phyloP scores from a whole-genome alignment of 2,797 vertebrate genomes.

The Oreortyx pictus region DNA sequence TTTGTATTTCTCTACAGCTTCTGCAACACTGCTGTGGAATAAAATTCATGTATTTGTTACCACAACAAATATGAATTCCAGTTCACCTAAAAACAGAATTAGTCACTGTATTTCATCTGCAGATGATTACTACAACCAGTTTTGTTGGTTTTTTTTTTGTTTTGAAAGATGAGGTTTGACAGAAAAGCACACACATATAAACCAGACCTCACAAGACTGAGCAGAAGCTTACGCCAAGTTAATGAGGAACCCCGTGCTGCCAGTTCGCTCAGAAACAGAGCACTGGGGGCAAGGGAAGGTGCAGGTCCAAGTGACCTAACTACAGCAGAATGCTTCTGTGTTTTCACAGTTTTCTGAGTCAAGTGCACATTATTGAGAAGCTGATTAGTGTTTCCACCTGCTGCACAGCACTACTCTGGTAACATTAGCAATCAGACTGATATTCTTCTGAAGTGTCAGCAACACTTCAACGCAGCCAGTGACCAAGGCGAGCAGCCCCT shows the following conservation, averaged over 20 bases:
- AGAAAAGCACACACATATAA: background rate
- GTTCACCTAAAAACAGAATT: no score
- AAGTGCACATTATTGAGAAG: background rate
- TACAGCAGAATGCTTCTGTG: background rate
- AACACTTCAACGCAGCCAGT: no score
- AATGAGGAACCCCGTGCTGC: background rate
- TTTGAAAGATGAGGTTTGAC: background rate
- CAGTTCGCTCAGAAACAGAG: rapidly evolving
- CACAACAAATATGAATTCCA: no score
- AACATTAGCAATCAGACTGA: background rate
- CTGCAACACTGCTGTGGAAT: conserved; percentile 78
- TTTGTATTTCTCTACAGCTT: conserved; percentile 80
- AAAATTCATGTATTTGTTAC: background rate
- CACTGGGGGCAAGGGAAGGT: rapidly evolving
- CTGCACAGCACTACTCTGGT: background rate
- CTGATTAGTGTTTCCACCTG: background rate
- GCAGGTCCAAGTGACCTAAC: background rate
- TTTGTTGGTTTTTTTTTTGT: background rate
- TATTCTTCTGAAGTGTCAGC: background rate
- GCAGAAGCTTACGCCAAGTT: background rate
- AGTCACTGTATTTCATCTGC: background rate
- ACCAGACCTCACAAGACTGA: background rate
- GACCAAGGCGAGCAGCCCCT: no score
- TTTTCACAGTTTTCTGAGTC: background rate
- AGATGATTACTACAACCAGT: background rate